phyloP scores from a whole-genome alignment of 2,888 invertebrate species.

The Epicampocera succincta region DNA sequence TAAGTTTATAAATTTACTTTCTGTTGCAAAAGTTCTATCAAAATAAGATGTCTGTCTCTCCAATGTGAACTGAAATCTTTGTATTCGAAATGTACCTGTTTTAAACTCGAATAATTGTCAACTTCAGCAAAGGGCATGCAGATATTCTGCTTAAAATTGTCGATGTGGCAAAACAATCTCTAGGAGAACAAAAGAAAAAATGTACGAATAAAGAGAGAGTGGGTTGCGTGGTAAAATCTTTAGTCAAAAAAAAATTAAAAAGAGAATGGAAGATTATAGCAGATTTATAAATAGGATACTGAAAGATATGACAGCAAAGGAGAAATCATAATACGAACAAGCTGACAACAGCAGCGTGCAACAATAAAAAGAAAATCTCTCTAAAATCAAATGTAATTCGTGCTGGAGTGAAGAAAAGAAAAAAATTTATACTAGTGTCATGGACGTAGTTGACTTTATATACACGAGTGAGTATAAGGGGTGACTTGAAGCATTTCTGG shows the following conservation, averaged over 20 bases:
- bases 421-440: too few species aligned
- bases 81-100: too few species aligned
- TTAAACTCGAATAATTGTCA: too few species aligned
- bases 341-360: slow-evolving; percentile 21
- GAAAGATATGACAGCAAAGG: slow-evolving; percentile 21
- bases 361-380: neutral
- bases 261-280: slow-evolving; percentile 12
- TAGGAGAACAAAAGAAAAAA: slow-evolving; percentile 29
- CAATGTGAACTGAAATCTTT: too few species aligned
- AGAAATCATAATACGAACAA: slow-evolving; percentile 27
- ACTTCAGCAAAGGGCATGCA: slow-evolving; percentile 78
- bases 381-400: neutral
- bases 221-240: slow-evolving; percentile 5
- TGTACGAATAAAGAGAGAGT: slow-evolving; percentile 8
- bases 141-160: slow-evolving; percentile 77
- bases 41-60: too few species aligned
- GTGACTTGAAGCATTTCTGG: too few species aligned
- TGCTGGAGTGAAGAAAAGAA: neutral
- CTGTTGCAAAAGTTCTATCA: too few species aligned
- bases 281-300: slow-evolving; percentile 19
- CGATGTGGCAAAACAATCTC: slow-evolving; percentile 44
- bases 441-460: too few species aligned
- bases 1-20: too few species aligned
- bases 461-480: too few species aligned
- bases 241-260: slow-evolving; percentile 1